Percentiles rank a stretch among this genome's conserved stretches.
Evolutionary conservation across 2,797 vertebrate genomes (phyloP).

Genomic region (Choloepus didactylus): DNA sequence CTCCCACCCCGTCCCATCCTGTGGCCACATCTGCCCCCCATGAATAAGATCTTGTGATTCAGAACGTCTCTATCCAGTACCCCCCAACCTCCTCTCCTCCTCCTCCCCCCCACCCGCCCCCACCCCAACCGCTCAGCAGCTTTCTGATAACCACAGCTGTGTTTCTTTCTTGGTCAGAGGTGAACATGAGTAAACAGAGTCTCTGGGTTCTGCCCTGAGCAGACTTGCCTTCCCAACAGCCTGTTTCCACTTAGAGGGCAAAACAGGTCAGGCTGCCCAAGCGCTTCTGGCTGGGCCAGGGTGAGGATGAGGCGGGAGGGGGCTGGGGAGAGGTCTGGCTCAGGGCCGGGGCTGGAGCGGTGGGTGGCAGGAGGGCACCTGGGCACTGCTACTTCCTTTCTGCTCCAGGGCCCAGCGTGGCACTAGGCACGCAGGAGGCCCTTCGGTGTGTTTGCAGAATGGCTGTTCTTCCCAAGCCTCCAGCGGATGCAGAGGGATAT

Average conservation of each 20-base stretch:
- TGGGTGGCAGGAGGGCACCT: not conserved
- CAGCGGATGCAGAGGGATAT: not conserved
- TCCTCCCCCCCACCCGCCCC: not conserved
- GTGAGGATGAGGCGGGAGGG: not conserved
- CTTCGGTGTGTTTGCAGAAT: not conserved
- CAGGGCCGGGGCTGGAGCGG: not conserved
- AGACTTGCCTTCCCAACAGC: conserved; percentile 60
- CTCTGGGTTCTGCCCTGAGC: conserved; percentile 64
- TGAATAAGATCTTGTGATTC: conserved; percentile 37
- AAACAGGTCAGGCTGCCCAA: conserved; percentile 37
- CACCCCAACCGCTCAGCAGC: not conserved
- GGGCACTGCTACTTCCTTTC: not conserved
- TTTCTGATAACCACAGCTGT: conserved; percentile 75
- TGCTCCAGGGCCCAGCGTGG: not conserved
- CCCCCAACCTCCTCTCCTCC: not conserved
- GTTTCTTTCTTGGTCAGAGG: conserved; percentile 74
- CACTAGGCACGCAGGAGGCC: not conserved
- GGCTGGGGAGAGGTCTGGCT: not conserved
- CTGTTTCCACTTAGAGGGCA: conserved; percentile 76
- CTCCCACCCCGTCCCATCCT: not conserved
- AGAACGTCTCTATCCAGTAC: conserved; percentile 46
- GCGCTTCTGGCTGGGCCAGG: conserved; percentile 11
- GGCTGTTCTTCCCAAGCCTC: not conserved
- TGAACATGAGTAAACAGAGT: conserved; percentile 61
- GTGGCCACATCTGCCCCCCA: not conserved